These are phyloP conservation scores for Autographa gamma DNA, from an alignment of 2,888 invertebrate species.

Conservation along the genomic window DNA sequence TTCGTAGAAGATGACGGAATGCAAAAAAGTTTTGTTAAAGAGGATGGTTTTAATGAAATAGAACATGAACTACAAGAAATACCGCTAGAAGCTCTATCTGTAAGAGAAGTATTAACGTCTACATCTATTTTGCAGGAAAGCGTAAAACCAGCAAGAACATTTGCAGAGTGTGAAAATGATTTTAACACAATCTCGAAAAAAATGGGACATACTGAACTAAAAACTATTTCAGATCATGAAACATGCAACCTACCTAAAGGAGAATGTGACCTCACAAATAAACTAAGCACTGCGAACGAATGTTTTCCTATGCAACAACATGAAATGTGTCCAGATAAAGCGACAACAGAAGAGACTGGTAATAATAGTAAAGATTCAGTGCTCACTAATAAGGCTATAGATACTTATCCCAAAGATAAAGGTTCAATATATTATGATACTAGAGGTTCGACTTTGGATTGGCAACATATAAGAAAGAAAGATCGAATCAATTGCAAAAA, in stretches of 20 bases:
- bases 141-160: background rate
- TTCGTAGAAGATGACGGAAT: background rate
- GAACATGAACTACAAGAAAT: constrained; percentile 12
- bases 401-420: background rate
- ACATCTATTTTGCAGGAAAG: constrained; percentile 7
- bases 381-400: background rate
- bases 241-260: background rate
- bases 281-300: background rate
- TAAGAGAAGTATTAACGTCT: constrained; percentile 10
- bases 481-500: constrained; percentile 5
- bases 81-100: constrained; percentile 9
- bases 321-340: background rate
- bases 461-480: constrained; percentile 11
- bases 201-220: background rate
- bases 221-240: constrained; percentile 6
- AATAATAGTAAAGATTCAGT: background rate
- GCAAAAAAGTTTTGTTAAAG: constrained; percentile 5
- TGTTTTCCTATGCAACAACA: constrained; percentile 2
- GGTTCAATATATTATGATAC: background rate
- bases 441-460: background rate
- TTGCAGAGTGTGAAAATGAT: constrained; percentile 4
- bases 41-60: constrained; percentile 2
- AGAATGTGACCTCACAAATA: constrained; percentile 1
- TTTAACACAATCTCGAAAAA: constrained; percentile 9
- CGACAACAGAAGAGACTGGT: background rate